Evolutionary conservation across 2,113 vertebrate species (phyloP).

Genomic region (Megaceryle torquata): DNA sequence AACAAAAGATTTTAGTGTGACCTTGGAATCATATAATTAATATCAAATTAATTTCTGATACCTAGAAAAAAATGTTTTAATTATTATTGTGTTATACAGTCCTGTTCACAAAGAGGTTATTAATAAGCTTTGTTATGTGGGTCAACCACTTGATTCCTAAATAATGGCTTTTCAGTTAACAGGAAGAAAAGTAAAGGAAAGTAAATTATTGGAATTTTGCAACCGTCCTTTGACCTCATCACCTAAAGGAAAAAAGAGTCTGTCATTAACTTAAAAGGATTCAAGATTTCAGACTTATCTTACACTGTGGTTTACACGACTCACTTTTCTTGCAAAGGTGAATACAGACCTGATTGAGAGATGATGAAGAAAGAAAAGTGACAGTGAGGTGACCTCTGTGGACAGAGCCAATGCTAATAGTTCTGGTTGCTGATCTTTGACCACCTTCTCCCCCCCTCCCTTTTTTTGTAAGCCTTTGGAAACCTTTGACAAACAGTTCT

Average conservation of each 20-base stretch:
- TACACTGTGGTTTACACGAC: background rate
- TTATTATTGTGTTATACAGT: background rate
- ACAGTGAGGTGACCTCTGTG: background rate
- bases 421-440: conserved; percentile 21
- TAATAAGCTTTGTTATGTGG: background rate
- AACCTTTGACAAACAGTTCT: background rate
- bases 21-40: background rate
- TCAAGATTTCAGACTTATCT: background rate
- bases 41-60: background rate
- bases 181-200: background rate
- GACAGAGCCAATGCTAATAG: conserved; percentile 4
- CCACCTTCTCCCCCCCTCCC: background rate
- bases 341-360: background rate
- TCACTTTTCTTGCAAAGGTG: background rate
- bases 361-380: background rate
- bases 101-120: background rate
- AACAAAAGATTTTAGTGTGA: background rate
- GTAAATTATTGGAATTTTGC: background rate
- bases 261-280: background rate
- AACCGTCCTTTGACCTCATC: background rate
- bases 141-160: background rate
- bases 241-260: background rate
- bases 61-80: background rate
- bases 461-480: conserved; percentile 3
- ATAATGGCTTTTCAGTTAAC: background rate